These are phyloP conservation scores for Trachymyrmex septentrionalis DNA, from an alignment of 1,140 invertebrate species.

Conservation along the genomic window DNA sequence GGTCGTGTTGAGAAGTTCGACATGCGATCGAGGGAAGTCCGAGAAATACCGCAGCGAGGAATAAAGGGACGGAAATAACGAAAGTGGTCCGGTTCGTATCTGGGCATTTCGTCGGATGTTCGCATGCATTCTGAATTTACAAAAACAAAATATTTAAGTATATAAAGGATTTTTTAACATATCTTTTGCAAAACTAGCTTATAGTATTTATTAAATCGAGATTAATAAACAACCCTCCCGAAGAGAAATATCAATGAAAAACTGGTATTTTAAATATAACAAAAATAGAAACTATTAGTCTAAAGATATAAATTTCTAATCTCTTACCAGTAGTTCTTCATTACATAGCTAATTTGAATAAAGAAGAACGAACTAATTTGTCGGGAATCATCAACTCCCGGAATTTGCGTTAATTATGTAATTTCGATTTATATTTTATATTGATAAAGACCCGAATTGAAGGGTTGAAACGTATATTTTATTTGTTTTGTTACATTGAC, in stretches of 20 bases:
- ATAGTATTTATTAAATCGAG: neutral
- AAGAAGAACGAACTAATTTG: too few relatives aligned
- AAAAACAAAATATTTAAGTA: neutral
- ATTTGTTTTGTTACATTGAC: too few relatives aligned
- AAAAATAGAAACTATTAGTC: neutral
- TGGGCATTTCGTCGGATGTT: neutral
- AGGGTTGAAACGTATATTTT: too few relatives aligned
- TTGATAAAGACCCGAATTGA: too few relatives aligned
- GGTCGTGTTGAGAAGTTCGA: constrained; percentile 38
- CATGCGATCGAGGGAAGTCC: constrained; percentile 50
- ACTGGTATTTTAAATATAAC: neutral
- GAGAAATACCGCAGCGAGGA: constrained; percentile 60
- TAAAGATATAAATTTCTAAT: constrained; percentile 1
- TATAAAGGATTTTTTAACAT: neutral
- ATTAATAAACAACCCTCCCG: neutral
- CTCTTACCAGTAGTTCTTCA: too few relatives aligned
- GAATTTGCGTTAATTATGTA: too few relatives aligned
- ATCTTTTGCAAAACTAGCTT: neutral
- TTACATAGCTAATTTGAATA: too few relatives aligned
- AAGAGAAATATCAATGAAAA: neutral
- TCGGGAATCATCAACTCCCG: too few relatives aligned
- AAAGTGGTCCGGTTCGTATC: neutral
- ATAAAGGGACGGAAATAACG: constrained; percentile 56
- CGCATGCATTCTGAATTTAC: constrained; percentile 24
- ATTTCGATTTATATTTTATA: too few relatives aligned